These are phyloP conservation scores for Malthinus flaveolus DNA, from an alignment of 2,888 invertebrate species.

Conservation along the genomic window DNA sequence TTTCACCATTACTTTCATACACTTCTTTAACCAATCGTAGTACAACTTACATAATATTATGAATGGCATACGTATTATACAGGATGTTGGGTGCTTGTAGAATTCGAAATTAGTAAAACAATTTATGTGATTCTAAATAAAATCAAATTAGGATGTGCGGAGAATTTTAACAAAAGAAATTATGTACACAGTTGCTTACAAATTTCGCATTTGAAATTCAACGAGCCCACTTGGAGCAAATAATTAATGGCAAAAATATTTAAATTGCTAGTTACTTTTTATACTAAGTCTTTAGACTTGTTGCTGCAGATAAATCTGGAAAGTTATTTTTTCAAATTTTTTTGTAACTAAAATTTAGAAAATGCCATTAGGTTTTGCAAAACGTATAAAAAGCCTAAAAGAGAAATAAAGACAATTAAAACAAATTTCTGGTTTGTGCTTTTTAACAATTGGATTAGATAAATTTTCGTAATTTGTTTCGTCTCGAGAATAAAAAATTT, in stretches of 20 bases:
- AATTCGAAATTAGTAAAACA: too few relatives aligned
- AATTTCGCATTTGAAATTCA: conserved; percentile 19
- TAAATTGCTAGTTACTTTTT: conserved; percentile 17
- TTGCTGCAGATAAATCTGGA: background rate
- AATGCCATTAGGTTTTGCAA: conserved; percentile 14
- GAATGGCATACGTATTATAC: too few relatives aligned
- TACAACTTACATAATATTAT: too few relatives aligned
- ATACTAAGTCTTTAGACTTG: background rate
- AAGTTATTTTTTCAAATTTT: background rate
- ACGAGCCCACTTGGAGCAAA: conserved; percentile 10
- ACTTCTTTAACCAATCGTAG: too few relatives aligned
- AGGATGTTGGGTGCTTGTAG: too few relatives aligned
- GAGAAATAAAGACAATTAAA: conserved; percentile 21
- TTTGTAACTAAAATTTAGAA: conserved; percentile 11
- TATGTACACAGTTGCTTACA: conserved; percentile 18
- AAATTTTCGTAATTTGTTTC: conserved; percentile 9
- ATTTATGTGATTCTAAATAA: background rate
- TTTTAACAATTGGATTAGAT: conserved; percentile 13
- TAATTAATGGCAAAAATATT: conserved; percentile 19
- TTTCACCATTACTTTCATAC: too few relatives aligned
- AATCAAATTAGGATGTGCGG: conserved; percentile 8
- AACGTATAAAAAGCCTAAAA: conserved; percentile 11
- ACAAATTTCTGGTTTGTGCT: conserved; percentile 18
- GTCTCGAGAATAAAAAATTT: conserved; percentile 17
- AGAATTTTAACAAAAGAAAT: conserved; percentile 10